phyloP scores from a whole-genome alignment of 2,113 vertebrate species.

The Alethe diademata region DNA sequence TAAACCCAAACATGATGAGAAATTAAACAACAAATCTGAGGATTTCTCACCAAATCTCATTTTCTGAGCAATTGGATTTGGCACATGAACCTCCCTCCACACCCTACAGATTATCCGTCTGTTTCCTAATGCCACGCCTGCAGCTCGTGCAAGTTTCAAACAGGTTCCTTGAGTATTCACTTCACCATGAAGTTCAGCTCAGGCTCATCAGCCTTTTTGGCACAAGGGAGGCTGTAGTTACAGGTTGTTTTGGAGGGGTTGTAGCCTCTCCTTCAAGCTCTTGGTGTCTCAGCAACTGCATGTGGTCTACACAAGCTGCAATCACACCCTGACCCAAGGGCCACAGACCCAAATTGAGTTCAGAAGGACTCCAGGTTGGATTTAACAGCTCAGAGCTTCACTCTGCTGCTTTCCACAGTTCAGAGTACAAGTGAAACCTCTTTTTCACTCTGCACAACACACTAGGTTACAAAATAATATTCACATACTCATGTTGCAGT shows the following conservation, averaged over 20 bases:
- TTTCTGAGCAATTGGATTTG: conserved; percentile 29
- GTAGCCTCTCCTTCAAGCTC: background rate
- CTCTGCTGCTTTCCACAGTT: background rate
- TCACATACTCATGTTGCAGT: background rate
- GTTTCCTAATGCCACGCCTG: background rate
- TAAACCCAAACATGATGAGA: conserved; percentile 41
- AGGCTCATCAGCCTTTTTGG: background rate
- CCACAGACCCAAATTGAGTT: background rate
- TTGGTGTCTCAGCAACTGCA: background rate
- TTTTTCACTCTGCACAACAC: background rate
- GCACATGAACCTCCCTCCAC: background rate
- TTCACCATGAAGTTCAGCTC: background rate
- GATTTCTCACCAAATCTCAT: conserved; percentile 26
- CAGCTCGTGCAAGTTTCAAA: background rate
- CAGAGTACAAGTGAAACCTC: background rate
- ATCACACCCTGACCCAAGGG: background rate
- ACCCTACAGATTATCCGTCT: background rate
- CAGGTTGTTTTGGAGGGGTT: background rate
- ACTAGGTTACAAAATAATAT: background rate
- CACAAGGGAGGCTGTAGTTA: background rate
- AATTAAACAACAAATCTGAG: conserved; percentile 49
- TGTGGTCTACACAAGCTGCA: background rate
- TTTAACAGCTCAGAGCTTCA: background rate
- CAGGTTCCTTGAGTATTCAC: background rate
- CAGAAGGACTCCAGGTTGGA: background rate